phyloP scores from a whole-genome alignment of 1,140 invertebrate species.

The honey bee (Apis mellifera) region Amel_HAv3.1 CM009939.2:9461501-9462000 shows the following conservation, averaged over 20 bases:
- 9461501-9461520: not conserved
- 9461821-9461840: constrained; percentile 77
- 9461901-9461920: not conserved
- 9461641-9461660: constrained; percentile 4
- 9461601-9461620: constrained; percentile 21
- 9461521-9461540: constrained; percentile 1
- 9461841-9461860: constrained; percentile 76
- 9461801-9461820: constrained; percentile 81
- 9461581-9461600: not conserved
- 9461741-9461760: constrained; percentile 80
- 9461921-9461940: not conserved
- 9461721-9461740: constrained; percentile 83
- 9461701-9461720: constrained; percentile 79
- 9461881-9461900: constrained; percentile 7
- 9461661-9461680: constrained; percentile 4
- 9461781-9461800: constrained; percentile 82
- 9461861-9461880: constrained; percentile 70
- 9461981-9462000: too few species aligned
- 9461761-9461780: constrained; percentile 82
- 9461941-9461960: not conserved
- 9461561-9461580: constrained; percentile 4
- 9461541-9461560: not conserved
- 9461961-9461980: too few species aligned
- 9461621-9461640: not conserved
- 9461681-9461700: constrained; percentile 47